Base-by-base conservation (phyloP, 2,888 invertebrate species). In the Cheilosia vulpina region DNA sequence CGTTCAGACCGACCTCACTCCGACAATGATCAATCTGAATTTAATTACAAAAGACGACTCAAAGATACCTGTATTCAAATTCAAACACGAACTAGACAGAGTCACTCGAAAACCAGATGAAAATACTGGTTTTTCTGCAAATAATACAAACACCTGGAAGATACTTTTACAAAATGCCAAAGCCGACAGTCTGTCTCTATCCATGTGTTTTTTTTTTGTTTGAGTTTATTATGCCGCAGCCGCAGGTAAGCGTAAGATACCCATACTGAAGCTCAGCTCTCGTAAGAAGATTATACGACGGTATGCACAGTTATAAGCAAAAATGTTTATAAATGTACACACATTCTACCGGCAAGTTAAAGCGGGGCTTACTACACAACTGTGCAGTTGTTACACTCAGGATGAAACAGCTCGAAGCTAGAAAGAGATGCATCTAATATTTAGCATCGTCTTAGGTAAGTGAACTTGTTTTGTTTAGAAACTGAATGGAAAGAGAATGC, bases 71-170 rank as follows among this genome's bases (percentile, higher is more conserved):
- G 62, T 45, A 47, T 53, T 7, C 5, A 47, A 52, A 47, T 53
- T 5, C 5, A 47, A 41, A 5, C 15, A 17, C 19, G 13, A 38
- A 38, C 13, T 13, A 38, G 38, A 38, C 38, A 19, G 9, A 55
- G 55, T 43, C 50, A 68, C 62, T 50, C 17, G 60, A 77, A 50
- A 66, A 55, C 65, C 15, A 68, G 53, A 57, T 53, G 34, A 50
- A 21, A 60, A 80, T 83, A 83, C 83, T 68, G 83, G 83, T 83
- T 83, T 82, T 68, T 83, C 83, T 50, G 72, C 82, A 63, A 72
- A 72, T 60, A 78, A 55, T 27, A 78, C 15, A 24, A 24, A 57
- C 57, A 38, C 57, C 52, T 71, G 55, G 31, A 71, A 63, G 58
- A 76, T 60, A 11, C 38, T 13, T 38, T 38, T 38, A 38, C 4